Evolutionary conservation across 2,113 vertebrate genomes (phyloP), one percentile per base, ranked within the genome.

Genomic region (Xiphophorus couchianus): DNA sequence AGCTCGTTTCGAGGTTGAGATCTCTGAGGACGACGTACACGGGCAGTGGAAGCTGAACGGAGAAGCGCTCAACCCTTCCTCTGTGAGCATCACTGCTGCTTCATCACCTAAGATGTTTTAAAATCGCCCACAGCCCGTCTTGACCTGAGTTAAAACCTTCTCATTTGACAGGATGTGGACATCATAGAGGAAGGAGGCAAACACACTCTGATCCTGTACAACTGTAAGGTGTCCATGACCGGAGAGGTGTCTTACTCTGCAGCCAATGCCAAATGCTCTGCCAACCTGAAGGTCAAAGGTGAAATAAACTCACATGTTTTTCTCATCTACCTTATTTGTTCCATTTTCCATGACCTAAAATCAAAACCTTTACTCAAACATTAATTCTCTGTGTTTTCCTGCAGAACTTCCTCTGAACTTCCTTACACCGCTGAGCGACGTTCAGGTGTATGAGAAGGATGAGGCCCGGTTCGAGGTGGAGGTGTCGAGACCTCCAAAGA

Each of bases 261-360:
- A 4, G 97, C 96, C 73, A 99, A 99, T 14, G 97, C 96, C 82
- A 98, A 96, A 77, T 99, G 96, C 65, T 90, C 96, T 79, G 97
- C 97, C 64, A 98, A 96, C 79, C 94, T 99, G 69, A 98, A 97
- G 95, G 97, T 99, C 78, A 99, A 99, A 98, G 97, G 98, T 99
- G 93, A 6, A 22, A 5, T 28, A 44, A 61, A 42, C 22, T 68
- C 44, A 66, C 31, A 25, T 37, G 22, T 54, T 58, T 58, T 58
- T 48, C 44, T 48, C 17, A 0, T 48, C 44, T 15, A 48, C 15
- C 5, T 19, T 19, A 48, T 48, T 17, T 48, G 17, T 48, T 17
- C 17, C 44, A 48, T 48, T 48, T 48, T 48, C 17, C 44, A 48
- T 48, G 17, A 19, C 14, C 0, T 48, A 5, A 48, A 19, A 48